A percentile compares a stretch with the other conserved stretches of the same genome.
Conservation (phyloP, 2,113 vertebrate genomes). For the Panthera leo region DNA sequence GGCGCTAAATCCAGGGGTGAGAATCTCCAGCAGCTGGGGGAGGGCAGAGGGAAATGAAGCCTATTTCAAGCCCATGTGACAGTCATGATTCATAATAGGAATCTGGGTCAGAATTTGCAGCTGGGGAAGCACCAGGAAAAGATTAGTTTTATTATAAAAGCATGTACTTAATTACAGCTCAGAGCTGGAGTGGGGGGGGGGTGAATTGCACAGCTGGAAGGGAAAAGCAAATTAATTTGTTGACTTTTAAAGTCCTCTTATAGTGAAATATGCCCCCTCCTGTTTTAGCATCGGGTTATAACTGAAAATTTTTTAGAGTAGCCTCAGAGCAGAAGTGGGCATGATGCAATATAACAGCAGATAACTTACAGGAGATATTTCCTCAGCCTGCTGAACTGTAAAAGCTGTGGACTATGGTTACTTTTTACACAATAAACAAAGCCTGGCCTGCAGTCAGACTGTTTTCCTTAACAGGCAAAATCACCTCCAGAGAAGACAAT, state of each 20-base stretch:
- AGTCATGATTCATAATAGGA: constrained; percentile 81
- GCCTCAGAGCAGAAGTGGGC: not conserved
- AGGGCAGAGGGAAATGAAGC: constrained; percentile 42
- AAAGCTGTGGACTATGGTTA: constrained; percentile 9
- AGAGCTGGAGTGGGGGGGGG: constrained; percentile 49
- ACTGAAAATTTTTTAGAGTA: constrained; percentile 25
- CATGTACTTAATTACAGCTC: constrained; percentile 79
- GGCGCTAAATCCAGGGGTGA: constrained; percentile 44
- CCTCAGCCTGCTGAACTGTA: not conserved
- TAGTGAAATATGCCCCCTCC: constrained; percentile 57
- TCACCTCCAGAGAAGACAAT: not conserved
- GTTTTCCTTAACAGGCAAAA: not conserved
- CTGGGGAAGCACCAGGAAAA: constrained; percentile 80
- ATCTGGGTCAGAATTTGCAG: constrained; percentile 83
- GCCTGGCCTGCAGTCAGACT: not conserved
- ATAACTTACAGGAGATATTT: constrained; percentile 17
- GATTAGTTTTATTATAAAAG: constrained; percentile 82
- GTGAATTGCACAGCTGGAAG: constrained; percentile 72
- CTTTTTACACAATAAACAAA: constrained; percentile 55
- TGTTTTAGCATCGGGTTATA: constrained; percentile 45
- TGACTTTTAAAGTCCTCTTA: constrained; percentile 72
- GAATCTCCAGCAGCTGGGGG: constrained; percentile 49
- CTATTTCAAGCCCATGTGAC: constrained; percentile 79
- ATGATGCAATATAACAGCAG: not conserved
- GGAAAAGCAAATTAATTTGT: constrained; percentile 75